Evolutionary conservation across 2,888 invertebrate genomes (phyloP).

Genomic region (Folsomia manolachei): DNA sequence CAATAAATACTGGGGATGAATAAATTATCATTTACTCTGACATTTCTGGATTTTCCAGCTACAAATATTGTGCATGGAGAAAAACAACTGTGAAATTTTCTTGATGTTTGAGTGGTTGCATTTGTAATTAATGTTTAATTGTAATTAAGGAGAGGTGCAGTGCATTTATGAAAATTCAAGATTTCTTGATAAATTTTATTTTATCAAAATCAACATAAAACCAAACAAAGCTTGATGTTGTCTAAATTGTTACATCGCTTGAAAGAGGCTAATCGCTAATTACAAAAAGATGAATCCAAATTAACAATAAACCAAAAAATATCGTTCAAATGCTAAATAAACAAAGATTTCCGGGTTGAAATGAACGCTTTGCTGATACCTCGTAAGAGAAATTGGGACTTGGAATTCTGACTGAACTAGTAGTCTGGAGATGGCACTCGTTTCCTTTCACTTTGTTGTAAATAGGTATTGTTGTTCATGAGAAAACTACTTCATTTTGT

Average conservation of each 20-base stretch:
- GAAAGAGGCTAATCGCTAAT: no score
- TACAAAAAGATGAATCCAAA: no score
- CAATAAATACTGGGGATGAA: slow-evolving; percentile 19
- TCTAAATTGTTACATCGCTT: no score
- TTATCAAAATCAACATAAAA: no score
- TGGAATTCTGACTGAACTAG: neutral
- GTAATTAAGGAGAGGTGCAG: neutral
- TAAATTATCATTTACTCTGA: slow-evolving; percentile 26
- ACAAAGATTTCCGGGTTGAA: no score
- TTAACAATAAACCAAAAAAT: no score
- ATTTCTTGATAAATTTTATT: no score
- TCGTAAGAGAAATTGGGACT: neutral
- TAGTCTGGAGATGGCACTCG: neutral
- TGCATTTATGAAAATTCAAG: no score
- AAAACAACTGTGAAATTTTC: neutral
- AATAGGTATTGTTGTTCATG: neutral
- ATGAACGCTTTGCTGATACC: neutral
- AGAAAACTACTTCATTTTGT: no score
- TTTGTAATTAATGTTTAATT: neutral
- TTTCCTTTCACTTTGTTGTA: neutral
- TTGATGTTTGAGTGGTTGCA: neutral
- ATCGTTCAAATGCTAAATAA: no score
- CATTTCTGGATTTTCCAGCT: slow-evolving; percentile 9
- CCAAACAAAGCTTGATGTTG: no score
- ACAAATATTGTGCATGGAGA: neutral